phyloP scores from a whole-genome alignment of 2,113 vertebrate genomes.

The Anguilla rostrata region DNA sequence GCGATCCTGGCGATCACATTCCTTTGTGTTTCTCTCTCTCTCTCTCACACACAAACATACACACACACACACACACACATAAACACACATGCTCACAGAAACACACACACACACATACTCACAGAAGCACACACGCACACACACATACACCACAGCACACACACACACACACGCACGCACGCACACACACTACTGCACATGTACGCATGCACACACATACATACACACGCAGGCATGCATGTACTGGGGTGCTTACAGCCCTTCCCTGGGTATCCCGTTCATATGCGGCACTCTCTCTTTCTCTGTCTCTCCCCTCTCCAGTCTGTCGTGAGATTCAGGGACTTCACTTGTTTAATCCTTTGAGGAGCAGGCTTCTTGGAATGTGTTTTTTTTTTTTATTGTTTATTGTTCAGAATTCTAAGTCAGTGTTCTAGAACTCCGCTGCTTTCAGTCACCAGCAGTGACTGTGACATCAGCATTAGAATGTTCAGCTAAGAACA shows the following conservation, averaged over 20 bases:
- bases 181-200: not conserved
- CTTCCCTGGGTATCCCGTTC: conserved; percentile 9
- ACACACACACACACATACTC: too few relatives aligned
- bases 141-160: too few relatives aligned
- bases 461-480: too few relatives aligned
- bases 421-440: too few relatives aligned
- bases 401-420: too few relatives aligned
- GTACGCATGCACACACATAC: not conserved
- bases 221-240: conserved; percentile 2
- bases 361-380: too few relatives aligned
- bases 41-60: not conserved
- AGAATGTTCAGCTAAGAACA: too few relatives aligned
- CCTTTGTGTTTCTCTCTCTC: conserved; percentile 2
- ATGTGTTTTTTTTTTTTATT: too few relatives aligned
- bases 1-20: not conserved
- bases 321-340: not conserved
- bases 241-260: not conserved
- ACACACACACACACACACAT: not conserved
- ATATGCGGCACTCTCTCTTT: not conserved
- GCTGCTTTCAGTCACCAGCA: too few relatives aligned
- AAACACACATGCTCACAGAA: too few relatives aligned
- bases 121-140: too few relatives aligned
- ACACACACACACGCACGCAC: not conserved
- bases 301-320: not conserved
- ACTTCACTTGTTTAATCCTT: conserved; percentile 26